phyloP scores from a whole-genome alignment of 2,797 vertebrate species.

The Gallirallus australis region DNA sequence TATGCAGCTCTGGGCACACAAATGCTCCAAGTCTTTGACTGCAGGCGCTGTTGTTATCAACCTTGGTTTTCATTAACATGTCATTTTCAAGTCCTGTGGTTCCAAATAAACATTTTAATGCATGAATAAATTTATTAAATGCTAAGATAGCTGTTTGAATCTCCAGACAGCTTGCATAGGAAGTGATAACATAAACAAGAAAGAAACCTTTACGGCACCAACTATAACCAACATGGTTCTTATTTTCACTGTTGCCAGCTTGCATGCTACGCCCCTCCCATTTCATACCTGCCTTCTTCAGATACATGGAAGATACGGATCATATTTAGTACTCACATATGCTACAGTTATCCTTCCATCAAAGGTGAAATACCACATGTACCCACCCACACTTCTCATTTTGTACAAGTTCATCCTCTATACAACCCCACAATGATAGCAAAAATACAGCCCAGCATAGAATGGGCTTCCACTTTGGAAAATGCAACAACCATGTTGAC shows the following conservation, averaged over 20 bases:
- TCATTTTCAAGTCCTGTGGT: background rate
- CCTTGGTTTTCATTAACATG: background rate
- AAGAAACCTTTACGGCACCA: background rate
- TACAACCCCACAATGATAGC: background rate
- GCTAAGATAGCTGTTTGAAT: background rate
- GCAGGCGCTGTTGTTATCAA: background rate
- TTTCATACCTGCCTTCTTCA: background rate
- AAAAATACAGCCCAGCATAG: background rate
- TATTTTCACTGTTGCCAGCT: background rate
- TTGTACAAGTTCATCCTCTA: background rate
- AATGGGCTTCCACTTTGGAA: background rate
- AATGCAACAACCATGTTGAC: background rate
- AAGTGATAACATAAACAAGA: background rate
- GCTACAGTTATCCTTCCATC: background rate
- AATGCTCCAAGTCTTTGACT: background rate
- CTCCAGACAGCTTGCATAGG: background rate
- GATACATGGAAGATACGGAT: background rate
- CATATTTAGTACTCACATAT: background rate
- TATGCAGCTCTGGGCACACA: fast-evolving
- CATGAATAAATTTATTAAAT: background rate
- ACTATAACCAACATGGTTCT: background rate
- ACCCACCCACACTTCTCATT: background rate
- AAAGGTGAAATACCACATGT: background rate
- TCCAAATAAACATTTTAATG: background rate
- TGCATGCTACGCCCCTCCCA: background rate